Evolutionary conservation across 2,113 vertebrate genomes (phyloP).

Genomic region (Suricata suricatta): DNA sequence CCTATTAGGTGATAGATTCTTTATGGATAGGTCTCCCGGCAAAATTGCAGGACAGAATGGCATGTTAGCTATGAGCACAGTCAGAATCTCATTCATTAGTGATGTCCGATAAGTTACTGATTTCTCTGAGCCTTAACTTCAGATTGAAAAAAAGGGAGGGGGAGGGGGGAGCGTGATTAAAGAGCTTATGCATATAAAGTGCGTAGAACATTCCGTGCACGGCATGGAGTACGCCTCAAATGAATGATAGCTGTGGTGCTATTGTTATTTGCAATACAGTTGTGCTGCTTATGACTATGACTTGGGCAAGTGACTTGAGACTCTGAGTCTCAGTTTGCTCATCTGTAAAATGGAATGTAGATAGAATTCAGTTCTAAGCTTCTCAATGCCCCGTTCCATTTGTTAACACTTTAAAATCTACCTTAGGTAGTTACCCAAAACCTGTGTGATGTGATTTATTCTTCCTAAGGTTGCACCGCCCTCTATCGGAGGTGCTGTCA

Average conservation of each 20-base stretch:
- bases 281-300: neutral
- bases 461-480: conserved; percentile 64
- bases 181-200: neutral
- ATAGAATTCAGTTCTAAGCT: neutral
- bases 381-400: neutral
- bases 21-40: neutral
- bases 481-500: conserved; percentile 63
- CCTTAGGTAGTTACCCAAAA: neutral
- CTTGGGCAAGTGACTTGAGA: neutral
- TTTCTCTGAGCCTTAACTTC: neutral
- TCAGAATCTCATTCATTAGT: neutral
- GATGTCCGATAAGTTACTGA: neutral
- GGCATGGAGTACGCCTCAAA: neutral
- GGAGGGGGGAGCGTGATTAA: neutral
- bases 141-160: neutral
- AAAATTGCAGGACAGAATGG: neutral
- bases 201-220: neutral
- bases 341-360: conserved; percentile 32
- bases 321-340: neutral
- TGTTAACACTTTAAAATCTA: neutral
- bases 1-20: neutral
- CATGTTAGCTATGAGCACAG: neutral
- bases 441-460: neutral
- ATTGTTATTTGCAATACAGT: neutral
- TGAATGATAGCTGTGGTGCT: neutral